Evolutionary conservation across 53 echinoderm and acorn worm species (phyloP).

Genomic region (Paelopatides confundens): DNA sequence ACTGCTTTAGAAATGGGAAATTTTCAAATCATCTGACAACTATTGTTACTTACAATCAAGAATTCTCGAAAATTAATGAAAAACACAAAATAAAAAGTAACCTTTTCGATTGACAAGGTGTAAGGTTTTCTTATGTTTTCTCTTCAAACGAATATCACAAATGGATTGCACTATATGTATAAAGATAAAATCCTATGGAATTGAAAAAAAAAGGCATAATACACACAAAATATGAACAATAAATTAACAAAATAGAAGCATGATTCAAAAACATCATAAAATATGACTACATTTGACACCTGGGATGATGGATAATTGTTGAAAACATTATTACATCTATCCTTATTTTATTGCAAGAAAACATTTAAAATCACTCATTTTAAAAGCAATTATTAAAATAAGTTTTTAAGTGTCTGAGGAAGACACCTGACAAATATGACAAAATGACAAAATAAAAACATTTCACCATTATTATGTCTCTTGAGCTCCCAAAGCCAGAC

Average conservation of each 20-base stretch:
- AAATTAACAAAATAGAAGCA: background rate
- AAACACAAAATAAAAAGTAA: background rate
- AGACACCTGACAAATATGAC: background rate
- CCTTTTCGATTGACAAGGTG: background rate
- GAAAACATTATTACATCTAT: background rate
- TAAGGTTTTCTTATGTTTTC: background rate
- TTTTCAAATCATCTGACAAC: background rate
- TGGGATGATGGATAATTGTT: background rate
- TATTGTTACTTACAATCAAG: too few relatives aligned
- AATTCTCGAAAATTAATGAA: background rate
- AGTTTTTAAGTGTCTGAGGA: background rate
- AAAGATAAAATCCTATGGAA: constrained; percentile 41
- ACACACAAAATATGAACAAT: constrained; percentile 19
- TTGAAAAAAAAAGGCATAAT: background rate
- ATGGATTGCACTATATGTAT: background rate
- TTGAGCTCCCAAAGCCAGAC: too few relatives aligned
- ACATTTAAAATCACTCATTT: background rate
- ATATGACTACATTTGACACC: background rate
- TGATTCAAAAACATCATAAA: background rate
- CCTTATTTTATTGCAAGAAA: background rate
- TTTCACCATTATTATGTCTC: too few relatives aligned
- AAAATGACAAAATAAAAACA: background rate
- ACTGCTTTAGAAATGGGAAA: background rate
- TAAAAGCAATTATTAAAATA: background rate
- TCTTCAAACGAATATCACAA: background rate